Base-by-base conservation (phyloP, 2,797 vertebrate species). In the Propithecus deckenii region DNA sequence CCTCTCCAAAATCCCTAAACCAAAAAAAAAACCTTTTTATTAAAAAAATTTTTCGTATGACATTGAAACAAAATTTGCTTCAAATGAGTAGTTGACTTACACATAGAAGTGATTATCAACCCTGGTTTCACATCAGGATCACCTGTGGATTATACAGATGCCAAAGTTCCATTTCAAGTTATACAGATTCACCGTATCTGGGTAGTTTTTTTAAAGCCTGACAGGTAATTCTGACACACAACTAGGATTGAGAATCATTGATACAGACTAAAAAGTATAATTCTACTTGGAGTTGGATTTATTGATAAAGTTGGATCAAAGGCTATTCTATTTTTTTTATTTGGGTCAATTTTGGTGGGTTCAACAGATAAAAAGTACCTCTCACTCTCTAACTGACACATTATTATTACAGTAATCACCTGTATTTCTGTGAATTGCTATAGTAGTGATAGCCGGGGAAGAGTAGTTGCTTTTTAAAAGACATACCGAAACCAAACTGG, bases 291-390 rank as follows among this genome's bases (percentile, higher is more conserved):
- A 75, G n/a, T 43, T 76, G 30, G n/a, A 71, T 22, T 96, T 80
- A 91, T 4, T 67, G 61, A 38, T 81, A 76, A 79, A 15, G 32
- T 17, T 72, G 4, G 30, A 81, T 50, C 55, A 89, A 96, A 95
- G 50, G 13, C 4, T 78, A 52, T 75, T 71, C 32, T 5, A 48
- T 12, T 74, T 74, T 23, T 88, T 63, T 9, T 63, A 46, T 74
- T 65, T 94, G 17, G 69, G 50, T 81, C 11, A 67, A 52, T 48
- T 81, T 48, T 85, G 17, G 59, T 76, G 50, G 61, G 8, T 61
- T 81, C 79, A 81, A 96, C 63, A 89, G 25, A 92, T 69, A 89
- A 89, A 89, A 89, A 93, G 48, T 4, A 43, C 38, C 30, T 86
- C 38, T 74, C 6, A 57, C 61, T 83, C 59, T 91, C 41, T 57